Conservation (phyloP, 92 coral and sea anemone genomes). For the Zoanthus gigantus region DNA sequence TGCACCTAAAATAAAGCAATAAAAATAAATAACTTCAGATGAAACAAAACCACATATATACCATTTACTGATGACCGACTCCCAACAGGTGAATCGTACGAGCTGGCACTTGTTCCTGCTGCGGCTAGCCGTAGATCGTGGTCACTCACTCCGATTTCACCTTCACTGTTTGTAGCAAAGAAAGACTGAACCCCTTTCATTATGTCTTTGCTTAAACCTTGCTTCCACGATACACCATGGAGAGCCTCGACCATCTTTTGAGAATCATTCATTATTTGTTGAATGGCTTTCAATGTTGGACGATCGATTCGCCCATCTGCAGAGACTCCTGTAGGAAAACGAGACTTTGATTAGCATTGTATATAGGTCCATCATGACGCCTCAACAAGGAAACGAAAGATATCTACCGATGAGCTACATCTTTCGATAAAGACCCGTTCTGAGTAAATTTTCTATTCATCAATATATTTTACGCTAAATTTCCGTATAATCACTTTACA, state of each 20-base stretch:
- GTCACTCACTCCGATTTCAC: conserved; percentile 84
- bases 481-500: too few relatives aligned
- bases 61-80: conserved; percentile 54
- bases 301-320: conserved; percentile 95
- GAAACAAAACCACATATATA: neutral
- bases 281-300: conserved; percentile 94
- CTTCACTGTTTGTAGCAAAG: conserved; percentile 83
- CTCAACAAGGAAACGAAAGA: too few relatives aligned
- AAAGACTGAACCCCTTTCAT: conserved; percentile 91
- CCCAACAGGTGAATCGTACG: conserved; percentile 60
- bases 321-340: conserved; percentile 68
- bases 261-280: conserved; percentile 94
- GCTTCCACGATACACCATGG: conserved; percentile 76
- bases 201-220: conserved; percentile 82
- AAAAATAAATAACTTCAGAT: too few relatives aligned
- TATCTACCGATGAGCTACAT: too few relatives aligned
- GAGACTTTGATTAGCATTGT: neutral
- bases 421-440: too few relatives aligned
- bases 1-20: too few relatives aligned
- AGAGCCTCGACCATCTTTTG: conserved; percentile 91
- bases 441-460: too few relatives aligned
- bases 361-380: too few relatives aligned
- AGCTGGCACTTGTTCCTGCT: conserved; percentile 91
- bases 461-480: too few relatives aligned
- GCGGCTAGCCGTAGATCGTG: conserved; percentile 79